A percentile compares a stretch with the other conserved stretches of the same genome.
Conservation (phyloP, 2,113 vertebrate species). For the Lamprotornis superbus region DNA sequence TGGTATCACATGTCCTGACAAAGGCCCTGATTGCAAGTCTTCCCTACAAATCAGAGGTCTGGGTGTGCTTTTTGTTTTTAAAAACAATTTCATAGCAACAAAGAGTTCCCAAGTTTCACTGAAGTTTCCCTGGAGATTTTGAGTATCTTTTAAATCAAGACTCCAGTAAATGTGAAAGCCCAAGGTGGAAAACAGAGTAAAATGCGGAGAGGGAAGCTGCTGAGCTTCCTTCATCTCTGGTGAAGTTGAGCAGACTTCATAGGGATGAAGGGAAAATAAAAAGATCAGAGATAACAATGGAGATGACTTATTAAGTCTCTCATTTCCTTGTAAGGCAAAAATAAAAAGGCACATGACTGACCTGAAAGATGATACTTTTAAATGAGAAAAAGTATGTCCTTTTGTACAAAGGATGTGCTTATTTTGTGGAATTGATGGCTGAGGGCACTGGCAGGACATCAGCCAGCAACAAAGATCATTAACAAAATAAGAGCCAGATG, state of each 20-base stretch:
- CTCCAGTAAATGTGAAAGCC: background rate
- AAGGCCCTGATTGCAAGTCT: background rate
- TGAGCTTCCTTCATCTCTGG: background rate
- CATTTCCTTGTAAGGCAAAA: conserved; percentile 25
- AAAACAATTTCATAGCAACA: background rate
- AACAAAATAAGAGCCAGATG: conserved; percentile 30
- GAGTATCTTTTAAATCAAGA: background rate
- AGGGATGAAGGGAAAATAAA: background rate
- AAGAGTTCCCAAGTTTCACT: background rate
- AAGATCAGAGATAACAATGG: background rate
- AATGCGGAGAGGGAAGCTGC: background rate
- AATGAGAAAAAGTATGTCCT: background rate
- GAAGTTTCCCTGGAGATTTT: background rate
- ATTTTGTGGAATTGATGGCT: background rate
- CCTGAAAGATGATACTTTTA: conserved; percentile 1
- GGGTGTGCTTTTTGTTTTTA: background rate
- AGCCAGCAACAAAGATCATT: background rate
- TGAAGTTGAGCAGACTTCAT: background rate
- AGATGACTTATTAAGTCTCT: background rate
- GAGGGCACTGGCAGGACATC: conserved; percentile 9
- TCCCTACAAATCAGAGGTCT: background rate
- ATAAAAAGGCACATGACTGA: background rate
- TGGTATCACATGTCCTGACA: background rate
- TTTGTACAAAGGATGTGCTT: background rate
- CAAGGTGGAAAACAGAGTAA: background rate